These are phyloP conservation scores for Pogonocherus hispidulus DNA, from an alignment of 2,888 invertebrate species.

Conservation along the genomic window DNA sequence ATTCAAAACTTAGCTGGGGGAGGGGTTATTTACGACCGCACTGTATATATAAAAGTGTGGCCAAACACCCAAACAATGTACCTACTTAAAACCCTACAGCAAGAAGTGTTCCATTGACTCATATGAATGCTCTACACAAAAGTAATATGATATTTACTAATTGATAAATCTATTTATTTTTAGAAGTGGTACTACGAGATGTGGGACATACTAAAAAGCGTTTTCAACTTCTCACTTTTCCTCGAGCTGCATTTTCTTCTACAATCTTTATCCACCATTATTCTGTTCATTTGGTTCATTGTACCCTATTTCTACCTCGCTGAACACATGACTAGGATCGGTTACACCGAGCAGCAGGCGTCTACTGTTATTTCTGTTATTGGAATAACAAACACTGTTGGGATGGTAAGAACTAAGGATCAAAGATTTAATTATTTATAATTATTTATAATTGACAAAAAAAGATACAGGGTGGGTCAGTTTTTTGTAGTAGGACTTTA, in stretches of 20 bases:
- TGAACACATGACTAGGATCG: slow-evolving; percentile 80
- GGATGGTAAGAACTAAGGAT: slow-evolving; percentile 80
- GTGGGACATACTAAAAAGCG: slow-evolving; percentile 76
- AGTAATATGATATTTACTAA: no score
- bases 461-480: no score
- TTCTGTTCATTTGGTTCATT: slow-evolving; percentile 93
- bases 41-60: no score
- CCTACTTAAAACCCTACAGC: no score
- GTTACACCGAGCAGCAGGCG: slow-evolving; percentile 79
- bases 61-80: no score
- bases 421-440: background rate
- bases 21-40: no score
- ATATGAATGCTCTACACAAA: no score
- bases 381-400: slow-evolving; percentile 90
- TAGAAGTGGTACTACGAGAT: slow-evolving; percentile 82
- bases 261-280: slow-evolving; percentile 86
- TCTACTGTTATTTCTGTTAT: slow-evolving; percentile 87
- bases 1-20: no score
- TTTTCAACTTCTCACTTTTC: slow-evolving; percentile 85
- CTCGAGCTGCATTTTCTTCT: slow-evolving; percentile 82
- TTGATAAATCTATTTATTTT: slow-evolving; percentile 61
- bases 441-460: no score
- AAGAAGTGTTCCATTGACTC: no score
- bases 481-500: no score
- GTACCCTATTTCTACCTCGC: slow-evolving; percentile 94